Conservation (phyloP, 2,113 vertebrate species). For the Mustela nigripes region DNA sequence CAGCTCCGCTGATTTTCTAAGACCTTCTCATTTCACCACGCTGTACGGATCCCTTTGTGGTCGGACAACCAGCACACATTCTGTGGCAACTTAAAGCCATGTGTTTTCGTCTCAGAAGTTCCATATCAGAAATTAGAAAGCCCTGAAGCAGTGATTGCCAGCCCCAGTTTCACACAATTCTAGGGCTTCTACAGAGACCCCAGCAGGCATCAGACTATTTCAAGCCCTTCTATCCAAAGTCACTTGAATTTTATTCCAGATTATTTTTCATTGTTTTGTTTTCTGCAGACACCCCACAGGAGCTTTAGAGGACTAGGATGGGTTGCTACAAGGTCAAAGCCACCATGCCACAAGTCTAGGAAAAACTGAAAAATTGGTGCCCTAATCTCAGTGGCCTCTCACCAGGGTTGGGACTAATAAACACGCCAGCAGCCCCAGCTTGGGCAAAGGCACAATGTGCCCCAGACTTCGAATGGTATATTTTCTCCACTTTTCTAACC, state of each 20-base stretch:
- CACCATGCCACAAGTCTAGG: not conserved
- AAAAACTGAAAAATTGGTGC: not conserved
- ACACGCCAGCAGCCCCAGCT: not conserved
- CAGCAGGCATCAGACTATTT: not conserved
- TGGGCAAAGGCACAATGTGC: not conserved
- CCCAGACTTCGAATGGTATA: not conserved
- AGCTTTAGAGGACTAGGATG: not conserved
- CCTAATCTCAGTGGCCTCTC: not conserved
- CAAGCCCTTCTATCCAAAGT: not conserved
- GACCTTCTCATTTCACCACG: not conserved
- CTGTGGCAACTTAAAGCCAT: not conserved
- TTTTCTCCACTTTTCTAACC: conserved; percentile 13
- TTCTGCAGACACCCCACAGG: not conserved
- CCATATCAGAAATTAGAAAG: not conserved
- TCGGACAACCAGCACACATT: not conserved
- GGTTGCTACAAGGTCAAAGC: conserved; percentile 40
- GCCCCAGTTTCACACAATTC: not conserved
- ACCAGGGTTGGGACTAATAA: not conserved
- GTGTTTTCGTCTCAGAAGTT: not conserved
- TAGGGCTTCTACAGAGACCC: not conserved
- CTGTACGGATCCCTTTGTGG: not conserved
- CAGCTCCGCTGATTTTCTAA: not conserved
- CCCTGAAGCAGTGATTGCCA: not conserved
- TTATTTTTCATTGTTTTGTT: conserved; percentile 2
- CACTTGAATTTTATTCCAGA: conserved; percentile 31